Base-by-base conservation (phyloP, 2,888 invertebrate genomes). In the Neoascia interrupta region DNA sequence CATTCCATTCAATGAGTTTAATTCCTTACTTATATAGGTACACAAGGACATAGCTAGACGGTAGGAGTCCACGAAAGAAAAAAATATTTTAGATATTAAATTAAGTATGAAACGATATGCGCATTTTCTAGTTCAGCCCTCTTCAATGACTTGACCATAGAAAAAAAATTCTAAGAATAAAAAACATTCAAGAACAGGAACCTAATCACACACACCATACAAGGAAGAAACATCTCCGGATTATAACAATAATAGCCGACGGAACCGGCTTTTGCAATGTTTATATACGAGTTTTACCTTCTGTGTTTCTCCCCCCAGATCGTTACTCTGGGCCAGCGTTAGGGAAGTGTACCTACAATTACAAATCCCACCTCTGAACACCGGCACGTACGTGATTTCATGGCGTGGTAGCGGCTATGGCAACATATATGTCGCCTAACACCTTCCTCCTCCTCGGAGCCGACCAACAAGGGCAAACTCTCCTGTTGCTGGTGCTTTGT, bases 241-340 rank as follows among this genome's bases (percentile, higher is more conserved):
- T 70, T 63, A 75, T 63, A 69, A 75, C 63, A 75, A 75, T 75
- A 75, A 75, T 45, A 75, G 39, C 47, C 26, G 36, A 13, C 21
- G 56, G 45, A 74, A 76, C 69, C 63, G 61, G 69, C 75, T 69
- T 74, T 61, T 19, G 43, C 51, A 54, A 49, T 56, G 60, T 63
- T 51, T 51, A 37, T 69, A 49, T 11, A 31, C 31, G 49, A 47
- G 19, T 37, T 16, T 34, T 26, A n/a, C 16, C 41, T 6, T 43
- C n/a, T n/a, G n/a, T n/a, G n/a, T n/a, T 8, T 19, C 28, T 8
- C 21, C 26, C 21, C 5, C 11, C 28, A 51, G 69, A 51, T 56
- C 63, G 63, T 63, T 69, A 58, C 64, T 10, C 45, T 39, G 34
- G n/a, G 31, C 60, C 36, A 13, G 16, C 13, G 26, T 15, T 3